Evolutionary conservation across 2,888 invertebrate species (phyloP), one percentile per base, ranked within the genome.

Genomic region (Drosophila neotestacea): DNA sequence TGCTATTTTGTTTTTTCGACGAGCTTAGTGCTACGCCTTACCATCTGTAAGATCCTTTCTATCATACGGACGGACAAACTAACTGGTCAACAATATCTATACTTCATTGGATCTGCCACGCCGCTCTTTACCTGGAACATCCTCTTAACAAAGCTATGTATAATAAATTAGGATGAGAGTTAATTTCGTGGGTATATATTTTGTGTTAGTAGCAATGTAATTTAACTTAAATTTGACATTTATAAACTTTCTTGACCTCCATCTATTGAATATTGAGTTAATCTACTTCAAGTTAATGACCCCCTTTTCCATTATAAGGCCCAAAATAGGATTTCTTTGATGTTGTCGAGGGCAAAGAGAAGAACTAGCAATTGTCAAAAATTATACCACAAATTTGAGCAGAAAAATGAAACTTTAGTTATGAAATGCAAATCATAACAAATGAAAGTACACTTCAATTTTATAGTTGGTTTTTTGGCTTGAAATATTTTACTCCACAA

Each of bases 351-450:
- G 7, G 34, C n/a, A 22, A 9, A 50, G 22, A 27, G 7, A 22
- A 44, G 2, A 36, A 36, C n/a, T n/a, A 27, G n/a, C 34, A 56
- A 44, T 55, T 55, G 44, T 42, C 10, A 0, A 13, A 42, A 55
- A 36, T 11, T 10, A 22, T 2, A 44, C 13, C n/a, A 36, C 55
- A 44, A 56, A 44, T 27, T 44, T n/a, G n/a, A 11, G 9, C 28
- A 28, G n/a, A 5, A 7, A 28, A 58, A 36, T 16, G 58, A 27
- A 30, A 55, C 32, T 42, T 51, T 34, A 60, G 34, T 28, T 34
- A 42, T 22, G 41, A 27, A 56, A 59, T 73, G 52, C 39, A 41
- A 59, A 67, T 32, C 44, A 44, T n/a, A 56, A 44, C 51, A 41
- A 50, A 48, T 28, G 44, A 63, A 50, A 41, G 10, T 38, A 34